Evolutionary conservation across 2,888 invertebrate species (phyloP).

Genomic region (Tortrix viridana): DNA sequence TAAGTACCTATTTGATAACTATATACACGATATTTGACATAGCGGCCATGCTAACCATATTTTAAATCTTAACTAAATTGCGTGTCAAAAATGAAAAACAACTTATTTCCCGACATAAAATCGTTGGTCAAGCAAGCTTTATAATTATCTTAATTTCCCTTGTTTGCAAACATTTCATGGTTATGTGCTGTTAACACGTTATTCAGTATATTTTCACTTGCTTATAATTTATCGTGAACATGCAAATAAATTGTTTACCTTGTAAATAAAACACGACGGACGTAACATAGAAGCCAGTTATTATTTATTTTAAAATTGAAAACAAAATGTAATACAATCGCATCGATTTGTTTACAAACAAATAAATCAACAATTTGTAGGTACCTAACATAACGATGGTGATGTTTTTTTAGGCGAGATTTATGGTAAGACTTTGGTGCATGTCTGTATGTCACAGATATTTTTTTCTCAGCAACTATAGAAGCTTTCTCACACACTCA

Average conservation of each 20-base stretch:
- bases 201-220: constrained; percentile 51
- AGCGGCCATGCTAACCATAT: constrained; percentile 1
- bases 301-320: no score
- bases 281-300: constrained; percentile 13
- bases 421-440: no score
- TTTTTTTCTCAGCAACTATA: no score
- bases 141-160: constrained; percentile 39
- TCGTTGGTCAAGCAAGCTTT: constrained; percentile 27
- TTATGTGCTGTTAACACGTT: constrained; percentile 47
- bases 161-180: constrained; percentile 42
- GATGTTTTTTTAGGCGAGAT: no score
- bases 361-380: no score
- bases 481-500: no score
- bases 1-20: no score
- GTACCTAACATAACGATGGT: no score
- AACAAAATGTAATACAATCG: no score
- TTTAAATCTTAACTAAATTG: constrained; percentile 20
- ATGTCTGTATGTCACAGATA: no score
- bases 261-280: constrained; percentile 35
- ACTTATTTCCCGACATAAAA: constrained; percentile 29
- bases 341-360: no score
- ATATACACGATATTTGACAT: no score
- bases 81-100: constrained; percentile 21
- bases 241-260: constrained; percentile 56
- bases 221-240: constrained; percentile 63